phyloP scores from a whole-genome alignment of 2,797 vertebrate genomes.

The Pseudotriccus pelzelni region DNA sequence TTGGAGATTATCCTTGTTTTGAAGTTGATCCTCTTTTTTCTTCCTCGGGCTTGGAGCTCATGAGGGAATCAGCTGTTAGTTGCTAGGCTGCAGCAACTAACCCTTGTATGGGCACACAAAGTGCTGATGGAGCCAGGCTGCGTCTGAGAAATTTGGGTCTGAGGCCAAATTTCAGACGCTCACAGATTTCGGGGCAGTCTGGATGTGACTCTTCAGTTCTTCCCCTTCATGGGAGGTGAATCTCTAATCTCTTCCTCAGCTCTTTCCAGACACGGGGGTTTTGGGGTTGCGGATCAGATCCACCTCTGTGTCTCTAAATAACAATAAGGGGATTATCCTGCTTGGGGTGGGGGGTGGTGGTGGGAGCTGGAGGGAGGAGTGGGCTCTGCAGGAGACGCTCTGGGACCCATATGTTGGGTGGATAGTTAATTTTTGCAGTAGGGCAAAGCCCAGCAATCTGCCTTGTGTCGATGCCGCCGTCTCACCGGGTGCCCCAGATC shows the following conservation, averaged over 20 bases:
- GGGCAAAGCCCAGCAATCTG: neutral
- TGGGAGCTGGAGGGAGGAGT: neutral
- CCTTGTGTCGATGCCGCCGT: neutral
- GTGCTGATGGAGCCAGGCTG: neutral
- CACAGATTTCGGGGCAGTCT: neutral
- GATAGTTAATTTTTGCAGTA: conserved; percentile 38
- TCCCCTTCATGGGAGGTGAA: neutral
- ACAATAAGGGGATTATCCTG: conserved; percentile 56
- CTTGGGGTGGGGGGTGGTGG: neutral
- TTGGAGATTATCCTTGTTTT: neutral
- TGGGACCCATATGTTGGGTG: conserved; percentile 56
- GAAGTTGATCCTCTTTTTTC: conserved; percentile 21
- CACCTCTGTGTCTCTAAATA: conserved; percentile 38
- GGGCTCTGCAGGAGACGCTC: conserved; percentile 36
- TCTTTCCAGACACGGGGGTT: neutral
- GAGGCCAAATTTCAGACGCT: conserved; percentile 33
- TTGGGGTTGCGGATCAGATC: conserved; percentile 23
- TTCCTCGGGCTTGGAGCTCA: neutral
- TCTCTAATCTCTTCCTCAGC: conserved; percentile 33
- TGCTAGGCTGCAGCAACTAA: conserved; percentile 48
- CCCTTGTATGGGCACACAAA: neutral
- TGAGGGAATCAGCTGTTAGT: conserved; percentile 24
- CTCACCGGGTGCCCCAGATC: neutral
- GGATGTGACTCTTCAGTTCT: neutral
- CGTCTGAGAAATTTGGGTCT: conserved; percentile 23